A percentile compares a stretch with the other conserved stretches of the same genome.
Evolutionary conservation across 2,888 invertebrate genomes (phyloP).

Genomic region (Cacoxenus indagator): DNA sequence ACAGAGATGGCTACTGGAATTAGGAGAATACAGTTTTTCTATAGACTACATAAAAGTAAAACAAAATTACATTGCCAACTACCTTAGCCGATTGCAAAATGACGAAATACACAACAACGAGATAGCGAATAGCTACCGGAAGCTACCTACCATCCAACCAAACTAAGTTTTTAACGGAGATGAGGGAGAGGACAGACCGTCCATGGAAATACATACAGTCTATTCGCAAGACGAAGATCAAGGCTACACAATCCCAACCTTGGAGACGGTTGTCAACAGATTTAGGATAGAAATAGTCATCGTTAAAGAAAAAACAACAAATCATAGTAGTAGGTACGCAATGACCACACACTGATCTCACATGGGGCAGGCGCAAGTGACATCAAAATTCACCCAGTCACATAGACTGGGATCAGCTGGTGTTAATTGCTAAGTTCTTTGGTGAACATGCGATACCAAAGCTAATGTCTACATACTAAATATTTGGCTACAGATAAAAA

Average conservation of each 20-base stretch:
- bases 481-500: too few relatives aligned
- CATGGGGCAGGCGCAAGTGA: too few relatives aligned
- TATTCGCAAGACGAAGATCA: constrained; percentile 37
- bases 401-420: too few relatives aligned
- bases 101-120: constrained; percentile 27
- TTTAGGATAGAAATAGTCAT: constrained; percentile 30
- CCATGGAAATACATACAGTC: neutral
- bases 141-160: neutral
- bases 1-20: constrained; percentile 30
- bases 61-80: constrained; percentile 32
- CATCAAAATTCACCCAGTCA: too few relatives aligned
- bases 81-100: constrained; percentile 32
- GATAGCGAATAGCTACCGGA: constrained; percentile 20
- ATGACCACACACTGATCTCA: too few relatives aligned
- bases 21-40: constrained; percentile 33
- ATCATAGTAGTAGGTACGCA: too few relatives aligned
- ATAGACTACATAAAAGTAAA: too few relatives aligned
- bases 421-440: too few relatives aligned
- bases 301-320: constrained; percentile 27
- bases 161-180: constrained; percentile 3
- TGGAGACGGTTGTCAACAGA: constrained; percentile 36
- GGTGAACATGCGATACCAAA: too few relatives aligned
- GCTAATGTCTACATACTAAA: too few relatives aligned
- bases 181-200: neutral
- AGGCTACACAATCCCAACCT: constrained; percentile 32